Evolutionary conservation across 2,113 vertebrate species (phyloP).

Genomic region (Sterrhoptilus dennistouni): DNA sequence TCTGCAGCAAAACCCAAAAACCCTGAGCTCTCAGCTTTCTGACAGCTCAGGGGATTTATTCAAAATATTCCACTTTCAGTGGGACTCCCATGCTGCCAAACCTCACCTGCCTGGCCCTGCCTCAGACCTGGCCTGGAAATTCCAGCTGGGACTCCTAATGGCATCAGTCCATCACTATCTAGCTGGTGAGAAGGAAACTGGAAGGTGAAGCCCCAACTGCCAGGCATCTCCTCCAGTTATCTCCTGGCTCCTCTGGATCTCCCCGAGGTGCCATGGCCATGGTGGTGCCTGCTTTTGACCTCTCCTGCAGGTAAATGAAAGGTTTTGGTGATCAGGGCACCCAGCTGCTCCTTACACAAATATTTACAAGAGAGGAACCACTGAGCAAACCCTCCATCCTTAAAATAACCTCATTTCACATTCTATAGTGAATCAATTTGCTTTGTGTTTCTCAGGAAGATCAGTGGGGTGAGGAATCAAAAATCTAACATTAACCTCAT

Average conservation of each 20-base stretch:
- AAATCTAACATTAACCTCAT: constrained; percentile 3
- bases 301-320: not conserved
- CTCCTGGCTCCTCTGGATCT: not conserved
- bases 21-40: not conserved
- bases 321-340: not conserved
- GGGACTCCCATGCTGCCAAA: not conserved
- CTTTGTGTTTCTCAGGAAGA: not conserved
- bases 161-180: not conserved
- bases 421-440: not conserved
- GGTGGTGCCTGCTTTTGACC: not conserved
- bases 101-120: not conserved
- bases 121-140: not conserved
- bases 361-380: not conserved
- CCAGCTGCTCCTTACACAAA: not conserved
- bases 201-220: not conserved
- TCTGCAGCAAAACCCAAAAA: not conserved
- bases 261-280: accelerated
- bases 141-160: not conserved
- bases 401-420: not conserved
- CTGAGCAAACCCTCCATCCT: not conserved
- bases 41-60: not conserved
- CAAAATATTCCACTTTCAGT: not conserved
- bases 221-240: not conserved
- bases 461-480: not conserved
- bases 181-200: not conserved